Evolutionary conservation across 2,113 vertebrate species (phyloP).

Genomic region (Amblyopsis rosae): DNA sequence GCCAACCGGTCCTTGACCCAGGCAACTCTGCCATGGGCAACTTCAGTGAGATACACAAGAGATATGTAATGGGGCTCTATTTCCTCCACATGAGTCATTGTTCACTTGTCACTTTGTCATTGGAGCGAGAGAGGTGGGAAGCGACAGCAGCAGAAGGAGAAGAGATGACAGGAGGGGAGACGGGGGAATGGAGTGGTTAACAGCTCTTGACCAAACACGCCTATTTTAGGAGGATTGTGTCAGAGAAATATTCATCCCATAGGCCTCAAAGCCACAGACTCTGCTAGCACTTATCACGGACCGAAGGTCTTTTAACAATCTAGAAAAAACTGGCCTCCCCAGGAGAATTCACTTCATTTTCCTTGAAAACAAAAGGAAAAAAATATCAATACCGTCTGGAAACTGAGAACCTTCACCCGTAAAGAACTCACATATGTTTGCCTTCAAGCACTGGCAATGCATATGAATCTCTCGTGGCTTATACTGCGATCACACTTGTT

Average conservation of each 20-base stretch:
- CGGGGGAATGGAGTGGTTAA: constrained; percentile 38
- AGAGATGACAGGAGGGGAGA: constrained; percentile 21
- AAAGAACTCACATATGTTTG: constrained; percentile 18
- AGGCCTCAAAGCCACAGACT: constrained; percentile 23
- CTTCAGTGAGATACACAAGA: constrained; percentile 29
- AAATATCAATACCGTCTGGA: constrained; percentile 36
- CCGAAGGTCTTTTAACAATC: constrained; percentile 47
- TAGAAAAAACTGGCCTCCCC: constrained; percentile 36
- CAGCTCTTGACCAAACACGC: constrained; percentile 57
- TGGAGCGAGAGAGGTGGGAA: constrained; percentile 42
- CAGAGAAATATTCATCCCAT: constrained; percentile 39
- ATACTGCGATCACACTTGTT: background rate
- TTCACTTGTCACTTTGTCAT: constrained; percentile 55
- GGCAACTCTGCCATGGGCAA: background rate
- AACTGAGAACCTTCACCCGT: constrained; percentile 17
- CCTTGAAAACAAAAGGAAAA: constrained; percentile 39
- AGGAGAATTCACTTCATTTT: constrained; percentile 30
- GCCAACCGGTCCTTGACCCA: background rate
- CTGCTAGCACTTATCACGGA: constrained; percentile 35
- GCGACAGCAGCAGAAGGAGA: constrained; percentile 39
- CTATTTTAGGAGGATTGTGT: constrained; percentile 46
- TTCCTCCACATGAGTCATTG: constrained; percentile 51
- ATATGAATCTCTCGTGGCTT: constrained; percentile 14
- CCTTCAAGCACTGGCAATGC: constrained; percentile 28
- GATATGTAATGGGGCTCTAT: constrained; percentile 35